Base-by-base conservation (phyloP, 2,888 invertebrate genomes). In the Temnothorax ravouxi region DNA sequence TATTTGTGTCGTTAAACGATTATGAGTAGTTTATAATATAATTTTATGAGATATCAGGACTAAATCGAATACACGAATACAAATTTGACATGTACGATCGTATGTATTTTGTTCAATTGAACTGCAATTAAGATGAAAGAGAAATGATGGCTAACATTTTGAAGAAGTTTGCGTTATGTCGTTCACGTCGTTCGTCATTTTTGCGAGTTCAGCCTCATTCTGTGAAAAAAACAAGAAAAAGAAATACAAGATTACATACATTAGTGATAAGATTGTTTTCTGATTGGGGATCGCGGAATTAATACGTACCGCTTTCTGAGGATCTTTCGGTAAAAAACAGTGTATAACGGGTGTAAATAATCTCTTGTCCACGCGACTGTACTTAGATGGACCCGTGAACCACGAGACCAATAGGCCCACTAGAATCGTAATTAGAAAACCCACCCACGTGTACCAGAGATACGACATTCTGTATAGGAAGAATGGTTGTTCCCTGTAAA, bases 371-470 rank as follows among this genome's bases (percentile, higher is more conserved):
- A 96, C 95, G 92, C 95, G 89, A 86, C 95, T 95, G 3, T 96
- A 96, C 91, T 96, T 96, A 88, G 96, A 96, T 6, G 96, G 95
- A 11, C 96, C 96, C 0, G 97, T 97, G 90, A 97, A 95, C 94
- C 96, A 97, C 29, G 97, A 97, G 44, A 97, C 97, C 44, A 96
- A 90, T 25, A 97, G 94, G 0, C 97, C 98, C 8, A 97, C 95
- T 3, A 96, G 83, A 66, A 97, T 95, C 15, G 97, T 96, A 0
- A 96, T 96, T 0, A 96, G 88, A 92, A 97, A 96, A 8, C 97
- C 97, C n/a, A 97, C 95, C 85, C 97, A 95, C 0, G 97, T 97
- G 94, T 97, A 98, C 95, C 97, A 97, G 94, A 97, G 96, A 94
- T 98, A 98, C 18, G 97, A 97, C 92, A 98, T 94, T 89, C 96